A percentile compares a stretch with the other conserved stretches of the same genome.
Conservation (phyloP, 2,113 vertebrate species). For the Alces alces region DNA sequence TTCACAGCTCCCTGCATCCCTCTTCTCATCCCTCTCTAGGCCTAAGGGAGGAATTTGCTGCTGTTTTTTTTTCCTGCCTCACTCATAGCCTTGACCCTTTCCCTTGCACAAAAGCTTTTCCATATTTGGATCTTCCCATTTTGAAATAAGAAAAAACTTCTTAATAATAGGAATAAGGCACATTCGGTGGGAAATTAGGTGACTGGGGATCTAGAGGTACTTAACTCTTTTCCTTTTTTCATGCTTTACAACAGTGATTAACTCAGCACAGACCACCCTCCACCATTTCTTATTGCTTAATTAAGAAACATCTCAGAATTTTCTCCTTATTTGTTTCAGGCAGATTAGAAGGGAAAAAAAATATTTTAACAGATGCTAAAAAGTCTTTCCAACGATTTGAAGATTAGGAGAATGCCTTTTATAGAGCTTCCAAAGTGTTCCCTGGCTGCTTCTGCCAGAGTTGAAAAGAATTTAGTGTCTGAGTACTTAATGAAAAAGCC, state of each 20-base stretch:
- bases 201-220: not conserved
- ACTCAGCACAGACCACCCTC: not conserved
- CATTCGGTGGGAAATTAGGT: not conserved
- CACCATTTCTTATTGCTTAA: conserved; percentile 63
- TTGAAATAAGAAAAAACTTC: conserved; percentile 33
- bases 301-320: conserved; percentile 64
- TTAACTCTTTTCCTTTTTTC: conserved; percentile 30
- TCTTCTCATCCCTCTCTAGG: rapidly evolving
- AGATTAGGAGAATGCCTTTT: conserved; percentile 49
- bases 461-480: conserved; percentile 64
- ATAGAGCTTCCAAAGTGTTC: conserved; percentile 51
- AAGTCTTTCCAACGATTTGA: conserved; percentile 54
- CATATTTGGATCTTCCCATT: not conserved
- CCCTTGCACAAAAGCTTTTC: not conserved
- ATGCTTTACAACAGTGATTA: conserved; percentile 45
- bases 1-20: rapidly evolving
- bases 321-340: conserved; percentile 62
- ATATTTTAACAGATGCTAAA: conserved; percentile 60
- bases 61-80: not conserved
- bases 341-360: conserved; percentile 42
- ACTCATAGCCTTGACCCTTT: not conserved
- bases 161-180: not conserved
- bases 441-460: conserved; percentile 41
- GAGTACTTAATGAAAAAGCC: conserved; percentile 64
- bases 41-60: not conserved